These are phyloP conservation scores for Nothoprocta pentlandii DNA, from an alignment of 2,113 vertebrate species.

Conservation along the genomic window DNA sequence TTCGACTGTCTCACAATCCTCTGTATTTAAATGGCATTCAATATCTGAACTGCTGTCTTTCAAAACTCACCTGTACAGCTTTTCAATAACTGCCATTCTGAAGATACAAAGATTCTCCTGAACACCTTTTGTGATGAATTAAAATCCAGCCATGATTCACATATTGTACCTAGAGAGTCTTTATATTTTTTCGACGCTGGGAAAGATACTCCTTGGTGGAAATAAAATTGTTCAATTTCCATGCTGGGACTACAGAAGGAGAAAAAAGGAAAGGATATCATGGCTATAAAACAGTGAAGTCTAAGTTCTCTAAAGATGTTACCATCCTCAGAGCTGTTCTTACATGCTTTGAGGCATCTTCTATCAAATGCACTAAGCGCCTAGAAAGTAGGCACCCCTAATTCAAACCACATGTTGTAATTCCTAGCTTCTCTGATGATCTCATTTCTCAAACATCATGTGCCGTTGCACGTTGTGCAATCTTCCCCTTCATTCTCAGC, in stretches of 20 bases:
- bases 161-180: neutral
- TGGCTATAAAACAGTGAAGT: neutral
- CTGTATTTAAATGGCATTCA: neutral
- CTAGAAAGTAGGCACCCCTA: neutral
- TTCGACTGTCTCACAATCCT: neutral
- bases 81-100: neutral
- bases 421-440: neutral
- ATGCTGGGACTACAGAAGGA: neutral
- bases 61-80: neutral
- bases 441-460: neutral
- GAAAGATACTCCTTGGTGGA: neutral
- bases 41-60: neutral
- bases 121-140: neutral
- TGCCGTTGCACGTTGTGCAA: neutral
- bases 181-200: neutral
- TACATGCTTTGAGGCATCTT: neutral
- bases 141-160: neutral
- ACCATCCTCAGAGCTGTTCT: neutral
- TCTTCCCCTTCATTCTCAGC: neutral
- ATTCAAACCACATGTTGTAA: slow-evolving; percentile 37
- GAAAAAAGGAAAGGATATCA: neutral
- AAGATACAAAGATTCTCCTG: neutral
- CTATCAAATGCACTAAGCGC: neutral
- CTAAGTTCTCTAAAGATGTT: neutral
- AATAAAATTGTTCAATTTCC: neutral